These are phyloP conservation scores for Bradypodion pumilum DNA, from an alignment of 2,797 vertebrate species.

Conservation along the genomic window DNA sequence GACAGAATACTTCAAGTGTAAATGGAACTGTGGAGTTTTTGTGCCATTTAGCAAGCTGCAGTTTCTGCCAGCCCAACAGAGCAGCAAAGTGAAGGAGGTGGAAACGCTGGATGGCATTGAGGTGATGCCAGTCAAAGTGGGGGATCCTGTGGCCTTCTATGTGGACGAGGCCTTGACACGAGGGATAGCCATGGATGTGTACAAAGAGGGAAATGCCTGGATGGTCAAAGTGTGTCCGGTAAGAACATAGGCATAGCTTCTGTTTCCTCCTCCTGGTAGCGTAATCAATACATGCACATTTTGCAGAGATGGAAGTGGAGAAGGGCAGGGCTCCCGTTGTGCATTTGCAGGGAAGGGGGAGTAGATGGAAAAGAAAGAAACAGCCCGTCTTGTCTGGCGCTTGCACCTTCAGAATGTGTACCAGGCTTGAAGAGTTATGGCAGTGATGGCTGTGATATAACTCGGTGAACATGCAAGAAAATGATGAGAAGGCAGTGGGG, in stretches of 20 bases:
- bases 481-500: background rate
- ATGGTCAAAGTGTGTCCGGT: conserved; percentile 67
- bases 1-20: conserved; percentile 69
- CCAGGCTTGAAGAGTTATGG: background rate
- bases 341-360: background rate
- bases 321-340: background rate
- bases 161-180: conserved; percentile 50
- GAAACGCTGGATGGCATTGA: rapidly evolving
- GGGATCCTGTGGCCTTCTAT: conserved; percentile 80
- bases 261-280: background rate
- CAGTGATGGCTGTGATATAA: too few relatives aligned
- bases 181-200: conserved; percentile 77
- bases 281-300: background rate
- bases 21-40: conserved; percentile 76
- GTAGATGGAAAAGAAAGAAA: background rate
- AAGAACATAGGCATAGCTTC: conserved; percentile 12
- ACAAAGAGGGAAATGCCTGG: conserved; percentile 45
- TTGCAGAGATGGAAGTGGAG: background rate
- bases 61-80: background rate
- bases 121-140: conserved; percentile 60
- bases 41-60: conserved; percentile 75
- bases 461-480: rapidly evolving
- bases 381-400: background rate
- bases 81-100: background rate
- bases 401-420: too few relatives aligned